Conservation (phyloP, 2,797 vertebrate species). For the Chanos chanos region DNA sequence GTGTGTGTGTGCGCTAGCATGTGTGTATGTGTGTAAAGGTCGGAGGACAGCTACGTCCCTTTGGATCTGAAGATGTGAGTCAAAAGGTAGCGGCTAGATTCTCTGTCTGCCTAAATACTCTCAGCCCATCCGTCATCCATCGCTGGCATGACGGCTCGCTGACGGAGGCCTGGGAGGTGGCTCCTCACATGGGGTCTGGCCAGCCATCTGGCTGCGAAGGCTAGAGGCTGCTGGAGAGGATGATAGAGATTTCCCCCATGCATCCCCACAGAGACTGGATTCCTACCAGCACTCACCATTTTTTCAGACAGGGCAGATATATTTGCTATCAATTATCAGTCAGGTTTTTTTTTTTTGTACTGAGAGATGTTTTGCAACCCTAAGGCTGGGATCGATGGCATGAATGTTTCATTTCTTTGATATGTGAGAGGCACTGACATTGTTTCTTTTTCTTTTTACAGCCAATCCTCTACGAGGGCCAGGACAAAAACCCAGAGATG, state of each 20-base stretch:
- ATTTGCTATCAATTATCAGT: too few relatives aligned
- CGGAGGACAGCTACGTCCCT: neutral
- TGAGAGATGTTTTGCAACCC: too few relatives aligned
- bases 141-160: constrained; percentile 59
- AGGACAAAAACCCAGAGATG: constrained; percentile 94
- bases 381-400: too few relatives aligned
- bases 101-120: constrained; percentile 42
- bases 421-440: too few relatives aligned
- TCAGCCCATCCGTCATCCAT: constrained; percentile 64
- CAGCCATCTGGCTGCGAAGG: constrained; percentile 37
- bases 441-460: constrained; percentile 40
- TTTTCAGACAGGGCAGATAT: too few relatives aligned
- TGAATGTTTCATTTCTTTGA: too few relatives aligned
- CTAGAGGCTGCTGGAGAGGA: constrained; percentile 21
- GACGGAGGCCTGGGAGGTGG: constrained; percentile 44
- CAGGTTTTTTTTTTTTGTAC: too few relatives aligned
- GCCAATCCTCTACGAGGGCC: constrained; percentile 89
- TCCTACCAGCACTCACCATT: too few relatives aligned
- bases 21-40: neutral
- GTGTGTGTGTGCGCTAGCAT: constrained; percentile 10
- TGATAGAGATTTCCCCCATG: constrained; percentile 34
- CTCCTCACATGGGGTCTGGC: constrained; percentile 30
- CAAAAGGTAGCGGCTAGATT: constrained; percentile 18
- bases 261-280: constrained; percentile 30
- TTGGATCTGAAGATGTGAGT: neutral